Percentiles rank a stretch among this genome's conserved stretches.
These are phyloP conservation scores for Venturia canescens DNA, from an alignment of 1,140 invertebrate genomes.

Conservation along the genomic window DNA sequence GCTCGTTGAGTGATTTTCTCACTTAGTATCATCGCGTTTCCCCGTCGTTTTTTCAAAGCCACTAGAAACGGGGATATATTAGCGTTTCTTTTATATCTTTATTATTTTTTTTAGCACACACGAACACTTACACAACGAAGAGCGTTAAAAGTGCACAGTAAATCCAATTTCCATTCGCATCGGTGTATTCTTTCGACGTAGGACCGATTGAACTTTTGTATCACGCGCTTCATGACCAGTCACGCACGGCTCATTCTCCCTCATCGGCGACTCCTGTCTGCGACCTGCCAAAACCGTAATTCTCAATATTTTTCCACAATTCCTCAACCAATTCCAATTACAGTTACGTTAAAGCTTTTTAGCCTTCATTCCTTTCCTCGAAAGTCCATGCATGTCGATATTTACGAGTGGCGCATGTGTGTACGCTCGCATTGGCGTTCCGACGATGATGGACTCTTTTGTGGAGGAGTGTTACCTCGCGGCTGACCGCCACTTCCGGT, in stretches of 20 bases:
- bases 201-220: background rate
- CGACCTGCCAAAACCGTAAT: background rate
- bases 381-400: background rate
- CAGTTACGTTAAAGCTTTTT: too few relatives aligned
- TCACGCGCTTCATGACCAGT: background rate
- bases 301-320: background rate
- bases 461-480: background rate
- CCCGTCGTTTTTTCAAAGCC: background rate
- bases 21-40: background rate
- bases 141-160: background rate
- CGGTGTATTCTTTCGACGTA: background rate
- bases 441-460: background rate
- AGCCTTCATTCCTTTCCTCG: background rate
- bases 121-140: background rate
- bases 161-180: background rate
- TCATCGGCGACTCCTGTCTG: background rate
- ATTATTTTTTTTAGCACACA: background rate
- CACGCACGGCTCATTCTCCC: background rate
- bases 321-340: too few relatives aligned
- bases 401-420: background rate
- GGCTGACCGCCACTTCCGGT: conserved; percentile 18
- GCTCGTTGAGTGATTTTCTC: background rate
- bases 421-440: background rate
- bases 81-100: too few relatives aligned
- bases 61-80: too few relatives aligned